phyloP scores from a whole-genome alignment of 2,888 invertebrate genomes.

The Lochmaea crataegi region DNA sequence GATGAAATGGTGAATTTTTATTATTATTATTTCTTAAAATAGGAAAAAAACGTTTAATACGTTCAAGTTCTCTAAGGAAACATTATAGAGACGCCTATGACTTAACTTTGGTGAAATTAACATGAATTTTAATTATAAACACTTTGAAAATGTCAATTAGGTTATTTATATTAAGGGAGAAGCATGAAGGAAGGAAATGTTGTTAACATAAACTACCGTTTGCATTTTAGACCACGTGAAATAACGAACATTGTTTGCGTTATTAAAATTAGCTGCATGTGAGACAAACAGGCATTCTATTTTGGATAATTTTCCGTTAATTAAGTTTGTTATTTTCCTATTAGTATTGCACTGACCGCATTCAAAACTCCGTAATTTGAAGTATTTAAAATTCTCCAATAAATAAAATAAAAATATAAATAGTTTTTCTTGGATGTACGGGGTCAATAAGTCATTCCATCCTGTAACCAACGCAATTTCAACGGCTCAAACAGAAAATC shows the following conservation, averaged over 20 bases:
- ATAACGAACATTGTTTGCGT: conserved; percentile 11
- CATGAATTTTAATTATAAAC: not conserved
- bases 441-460: not conserved
- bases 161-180: not conserved
- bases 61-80: too few relatives aligned
- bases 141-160: not conserved
- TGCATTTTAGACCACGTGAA: conserved; percentile 11
- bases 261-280: conserved; percentile 10
- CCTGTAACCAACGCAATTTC: conserved; percentile 3
- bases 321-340: not conserved
- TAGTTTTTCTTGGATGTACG: too few relatives aligned
- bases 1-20: too few relatives aligned
- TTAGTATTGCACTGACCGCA: not conserved
- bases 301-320: not conserved
- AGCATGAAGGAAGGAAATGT: conserved; percentile 4
- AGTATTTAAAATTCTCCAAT: not conserved
- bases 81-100: not conserved
- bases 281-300: conserved; percentile 10
- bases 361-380: not conserved
- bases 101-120: not conserved
- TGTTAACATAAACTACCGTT: conserved; percentile 6
- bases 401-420: too few relatives aligned
- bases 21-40: not conserved
- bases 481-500: conserved; percentile 12
- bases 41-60: too few relatives aligned